Conservation (phyloP, 2,888 invertebrate species). For the Athripsodes cinereus region DNA sequence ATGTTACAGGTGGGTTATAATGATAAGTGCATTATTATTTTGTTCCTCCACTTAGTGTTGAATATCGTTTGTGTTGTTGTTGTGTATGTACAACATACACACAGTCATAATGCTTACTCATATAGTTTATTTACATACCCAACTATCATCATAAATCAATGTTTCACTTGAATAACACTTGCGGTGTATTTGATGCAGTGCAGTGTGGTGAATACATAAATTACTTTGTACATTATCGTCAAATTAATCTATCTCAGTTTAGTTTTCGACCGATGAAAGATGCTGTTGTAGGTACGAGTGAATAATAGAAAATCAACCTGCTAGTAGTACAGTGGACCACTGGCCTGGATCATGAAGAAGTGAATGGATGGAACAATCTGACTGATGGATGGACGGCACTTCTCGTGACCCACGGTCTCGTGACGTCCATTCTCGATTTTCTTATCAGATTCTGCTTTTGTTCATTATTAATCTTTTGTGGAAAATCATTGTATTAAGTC, state of each 20-base stretch:
- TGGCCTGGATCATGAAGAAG: not conserved
- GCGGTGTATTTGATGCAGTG: no score
- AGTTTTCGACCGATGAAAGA: not conserved
- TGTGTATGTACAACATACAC: no score
- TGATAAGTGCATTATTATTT: no score
- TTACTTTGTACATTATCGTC: not conserved
- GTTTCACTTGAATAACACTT: no score
- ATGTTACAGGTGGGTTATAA: no score
- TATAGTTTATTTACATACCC: no score
- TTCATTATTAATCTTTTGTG: not conserved
- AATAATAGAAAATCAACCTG: not conserved
- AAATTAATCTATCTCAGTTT: not conserved
- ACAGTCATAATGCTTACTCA: no score
- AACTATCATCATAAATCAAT: no score
- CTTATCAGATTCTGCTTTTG: not conserved
- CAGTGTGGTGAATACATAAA: no score
- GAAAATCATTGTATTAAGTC: not conserved
- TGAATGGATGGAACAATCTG: not conserved
- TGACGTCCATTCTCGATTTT: not conserved
- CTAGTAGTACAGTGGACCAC: not conserved
- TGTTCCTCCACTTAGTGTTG: no score
- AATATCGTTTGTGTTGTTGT: no score
- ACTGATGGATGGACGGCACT: not conserved
- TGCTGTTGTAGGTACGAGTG: not conserved
- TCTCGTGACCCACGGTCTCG: not conserved